Percentiles rank a stretch among this genome's conserved stretches.
Evolutionary conservation across 2,888 invertebrate genomes (phyloP).

Genomic region (Pherbina coryleti): DNA sequence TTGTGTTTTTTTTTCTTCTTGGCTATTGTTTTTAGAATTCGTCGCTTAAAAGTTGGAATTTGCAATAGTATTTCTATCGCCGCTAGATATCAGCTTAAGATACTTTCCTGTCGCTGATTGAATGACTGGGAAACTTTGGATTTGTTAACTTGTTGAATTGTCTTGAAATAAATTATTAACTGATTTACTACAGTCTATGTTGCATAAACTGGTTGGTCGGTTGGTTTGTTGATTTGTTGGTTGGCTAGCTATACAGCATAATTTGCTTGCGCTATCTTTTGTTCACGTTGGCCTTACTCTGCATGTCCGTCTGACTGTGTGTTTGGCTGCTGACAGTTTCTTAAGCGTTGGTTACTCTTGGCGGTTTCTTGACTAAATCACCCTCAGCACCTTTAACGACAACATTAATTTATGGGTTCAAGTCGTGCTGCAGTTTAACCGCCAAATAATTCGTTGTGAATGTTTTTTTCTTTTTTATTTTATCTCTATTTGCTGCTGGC

Average conservation of each 20-base stretch:
- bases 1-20: not conserved
- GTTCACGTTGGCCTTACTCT: conserved; percentile 1
- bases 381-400: conserved; percentile 54
- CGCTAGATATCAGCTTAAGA: conserved; percentile 1
- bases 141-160: conserved; percentile 37
- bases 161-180: conserved; percentile 32
- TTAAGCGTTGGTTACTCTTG: not conserved
- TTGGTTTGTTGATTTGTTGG: not conserved
- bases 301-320: not conserved
- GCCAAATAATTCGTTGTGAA: conserved; percentile 18
- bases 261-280: conserved; percentile 10
- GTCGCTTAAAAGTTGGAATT: not conserved
- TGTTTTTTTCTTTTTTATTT: conserved; percentile 25
- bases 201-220: conserved; percentile 5
- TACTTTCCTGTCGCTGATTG: not conserved
- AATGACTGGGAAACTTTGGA: conserved; percentile 16
- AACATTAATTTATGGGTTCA: conserved; percentile 55
- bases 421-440: conserved; percentile 49
- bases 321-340: conserved; percentile 13
- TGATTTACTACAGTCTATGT: conserved; percentile 38
- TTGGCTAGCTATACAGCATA: conserved; percentile 15
- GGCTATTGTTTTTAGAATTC: not conserved
- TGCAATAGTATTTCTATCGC: not conserved
- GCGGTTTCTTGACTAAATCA: conserved; percentile 41
- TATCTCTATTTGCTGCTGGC: conserved; percentile 32